These are phyloP conservation scores for Blastomussa wellsi DNA, from an alignment of 92 coral and sea anemone species.

Conservation along the genomic window DNA sequence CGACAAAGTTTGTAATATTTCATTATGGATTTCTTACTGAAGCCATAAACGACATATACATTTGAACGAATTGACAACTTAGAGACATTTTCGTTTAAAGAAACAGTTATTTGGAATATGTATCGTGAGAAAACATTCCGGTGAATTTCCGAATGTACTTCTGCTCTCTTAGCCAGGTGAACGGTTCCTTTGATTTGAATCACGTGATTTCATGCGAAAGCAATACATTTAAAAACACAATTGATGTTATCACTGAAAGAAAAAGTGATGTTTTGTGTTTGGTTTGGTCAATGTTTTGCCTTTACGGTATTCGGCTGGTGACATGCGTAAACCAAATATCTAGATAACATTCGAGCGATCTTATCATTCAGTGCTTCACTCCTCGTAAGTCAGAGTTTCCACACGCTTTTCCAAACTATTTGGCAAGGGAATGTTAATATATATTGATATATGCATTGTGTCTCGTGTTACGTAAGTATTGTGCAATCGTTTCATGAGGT, in stretches of 20 bases:
- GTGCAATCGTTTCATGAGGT: neutral
- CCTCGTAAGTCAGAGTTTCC: neutral
- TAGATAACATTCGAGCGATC: neutral
- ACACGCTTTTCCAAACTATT: neutral
- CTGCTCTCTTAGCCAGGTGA: neutral
- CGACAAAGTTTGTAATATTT: neutral
- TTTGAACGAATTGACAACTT: neutral
- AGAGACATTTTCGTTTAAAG: neutral
- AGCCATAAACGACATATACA: neutral
- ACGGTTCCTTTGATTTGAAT: constrained; percentile 9
- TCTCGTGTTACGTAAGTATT: neutral
- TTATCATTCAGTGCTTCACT: neutral
- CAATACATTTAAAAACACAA: neutral
- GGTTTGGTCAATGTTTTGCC: constrained; percentile 10
- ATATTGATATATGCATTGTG: neutral
- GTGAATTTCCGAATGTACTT: neutral
- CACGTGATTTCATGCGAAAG: constrained; percentile 18
- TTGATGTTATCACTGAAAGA: constrained; percentile 2
- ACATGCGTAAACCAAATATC: neutral
- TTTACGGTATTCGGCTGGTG: neutral
- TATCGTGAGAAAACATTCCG: neutral
- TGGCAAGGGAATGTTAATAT: neutral
- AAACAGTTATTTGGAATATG: constrained; percentile 6
- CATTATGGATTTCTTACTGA: neutral
- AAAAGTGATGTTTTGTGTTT: constrained; percentile 6